These are phyloP conservation scores for Tetramorium bicarinatum DNA, from an alignment of 2,888 invertebrate species.

Conservation along the genomic window DNA sequence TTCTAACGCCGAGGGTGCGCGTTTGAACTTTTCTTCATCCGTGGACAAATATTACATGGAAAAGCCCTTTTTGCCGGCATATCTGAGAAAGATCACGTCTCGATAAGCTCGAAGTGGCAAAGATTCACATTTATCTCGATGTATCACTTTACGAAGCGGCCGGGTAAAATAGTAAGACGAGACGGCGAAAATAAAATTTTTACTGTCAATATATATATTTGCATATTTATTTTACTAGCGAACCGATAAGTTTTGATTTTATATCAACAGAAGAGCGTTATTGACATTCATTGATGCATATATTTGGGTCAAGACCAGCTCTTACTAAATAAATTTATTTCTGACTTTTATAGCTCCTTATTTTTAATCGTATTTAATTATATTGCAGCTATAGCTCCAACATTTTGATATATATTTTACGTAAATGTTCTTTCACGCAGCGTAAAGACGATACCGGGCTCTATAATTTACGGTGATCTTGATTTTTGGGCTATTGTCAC, in stretches of 20 bases:
- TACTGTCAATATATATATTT: background rate
- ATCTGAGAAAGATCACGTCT: constrained; percentile 42
- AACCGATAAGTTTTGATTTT: background rate
- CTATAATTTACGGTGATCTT: constrained; percentile 68
- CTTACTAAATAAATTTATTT: constrained; percentile 9
- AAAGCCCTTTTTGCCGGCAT: constrained; percentile 24
- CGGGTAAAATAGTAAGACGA: background rate
- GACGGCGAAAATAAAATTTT: background rate
- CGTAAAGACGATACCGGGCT: constrained; percentile 63
- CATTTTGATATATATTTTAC: constrained; percentile 26
- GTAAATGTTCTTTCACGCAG: constrained; percentile 52
- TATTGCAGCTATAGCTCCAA: background rate
- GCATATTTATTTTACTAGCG: background rate
- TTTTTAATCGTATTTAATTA: background rate
- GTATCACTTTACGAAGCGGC: constrained; percentile 21
- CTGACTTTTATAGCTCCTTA: background rate
- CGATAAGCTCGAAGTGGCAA: constrained; percentile 32
- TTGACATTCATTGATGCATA: background rate
- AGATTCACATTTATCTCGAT: constrained; percentile 39
- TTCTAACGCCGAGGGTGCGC: constrained; percentile 12
- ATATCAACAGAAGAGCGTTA: background rate
- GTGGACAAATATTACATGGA: constrained; percentile 52
- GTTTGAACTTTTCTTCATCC: constrained; percentile 41
- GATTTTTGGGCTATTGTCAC: constrained; percentile 67
- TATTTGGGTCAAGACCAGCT: background rate